Percentiles rank a stretch among this genome's conserved stretches.
These are phyloP conservation scores for Trichoplusia ni DNA, from an alignment of 1,140 invertebrate genomes.

Conservation along the genomic window DNA sequence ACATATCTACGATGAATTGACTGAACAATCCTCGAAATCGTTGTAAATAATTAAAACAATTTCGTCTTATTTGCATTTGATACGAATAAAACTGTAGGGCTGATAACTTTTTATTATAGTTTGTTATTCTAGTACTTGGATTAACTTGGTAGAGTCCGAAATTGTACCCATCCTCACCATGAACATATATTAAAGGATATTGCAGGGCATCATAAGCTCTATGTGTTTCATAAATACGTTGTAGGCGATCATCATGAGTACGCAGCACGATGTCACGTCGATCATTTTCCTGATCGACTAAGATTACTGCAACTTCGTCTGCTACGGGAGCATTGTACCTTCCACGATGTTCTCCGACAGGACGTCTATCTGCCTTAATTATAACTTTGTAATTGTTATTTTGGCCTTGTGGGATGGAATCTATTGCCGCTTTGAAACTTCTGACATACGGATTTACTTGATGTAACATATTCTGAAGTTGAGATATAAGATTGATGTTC, in stretches of 20 bases:
- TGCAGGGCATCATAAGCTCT: conserved; percentile 67
- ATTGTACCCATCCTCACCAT: conserved; percentile 68
- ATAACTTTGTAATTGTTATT: not conserved
- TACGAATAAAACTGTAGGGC: conserved; percentile 32
- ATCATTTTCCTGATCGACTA: conserved; percentile 33
- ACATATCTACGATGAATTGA: conserved; percentile 50
- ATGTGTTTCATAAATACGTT: conserved; percentile 56
- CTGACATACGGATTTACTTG: too few relatives aligned
- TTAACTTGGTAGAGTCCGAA: conserved; percentile 43
- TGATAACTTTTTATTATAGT: conserved; percentile 35
- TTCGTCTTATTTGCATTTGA: conserved; percentile 27
- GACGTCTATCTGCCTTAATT: not conserved
- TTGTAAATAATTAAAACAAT: conserved; percentile 29
- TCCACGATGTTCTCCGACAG: not conserved
- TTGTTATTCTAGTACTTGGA: conserved; percentile 8
- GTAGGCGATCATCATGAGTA: conserved; percentile 19
- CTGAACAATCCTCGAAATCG: conserved; percentile 29
- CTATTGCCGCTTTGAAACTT: too few relatives aligned
- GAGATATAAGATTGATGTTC: too few relatives aligned
- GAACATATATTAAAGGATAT: conserved; percentile 75
- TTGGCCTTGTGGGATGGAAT: not conserved
- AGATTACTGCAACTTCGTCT: conserved; percentile 32
- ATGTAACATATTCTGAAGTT: too few relatives aligned
- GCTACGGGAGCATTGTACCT: not conserved
- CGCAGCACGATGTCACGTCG: conserved; percentile 32